Base-by-base conservation (phyloP, 2,797 vertebrate genomes). In the Sebastes cheni region DNA sequence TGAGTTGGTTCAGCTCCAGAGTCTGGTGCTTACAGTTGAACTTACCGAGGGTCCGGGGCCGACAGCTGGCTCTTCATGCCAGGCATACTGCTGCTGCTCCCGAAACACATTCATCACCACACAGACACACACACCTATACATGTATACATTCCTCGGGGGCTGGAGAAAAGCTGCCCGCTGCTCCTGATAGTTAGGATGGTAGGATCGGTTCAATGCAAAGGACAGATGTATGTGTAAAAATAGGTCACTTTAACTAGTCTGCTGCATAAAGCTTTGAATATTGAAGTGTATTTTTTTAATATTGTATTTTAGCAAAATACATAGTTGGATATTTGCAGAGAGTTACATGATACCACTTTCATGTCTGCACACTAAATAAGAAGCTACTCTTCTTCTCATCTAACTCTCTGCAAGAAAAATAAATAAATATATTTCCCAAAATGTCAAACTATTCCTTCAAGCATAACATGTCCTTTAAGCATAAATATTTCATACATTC, bases 21-120 rank as follows among this genome's bases (percentile, higher is more conserved):
- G 72, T 85, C 68, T 42, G 72, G 52, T 29, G 72, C 75, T 78
- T 84, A 84, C 54, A 74, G 77, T 84, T 91, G 88, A 79, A 58
- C 80, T 79, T 77, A 80, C 84, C 54, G 83, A 58, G 71, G 72
- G 83, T 84, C 50, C 36, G 12, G 46, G 34, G 55, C 32, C 10
- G 87, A 90, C 95, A 95, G 92, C 93, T 93, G 92, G 39, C 79
- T 56, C 55, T 64, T 52, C 62, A 72, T 88, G 82, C 78, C 76
- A n/a, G 73, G 62, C 80, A 86, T 86, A 69, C 84, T 77, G 32
- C 67, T 76, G 30, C 67, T 71, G 70, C 65, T 22, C 56, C 52
- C 20, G 1, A 39, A 62, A 64, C 42, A 65, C 80, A 89, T 86
- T 60, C 64, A 70, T 86, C 74, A 87, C 34, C 1, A 42, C 67